These are phyloP conservation scores for Emmelina monodactyla DNA, from an alignment of 2,888 invertebrate species.

Conservation along the genomic window DNA sequence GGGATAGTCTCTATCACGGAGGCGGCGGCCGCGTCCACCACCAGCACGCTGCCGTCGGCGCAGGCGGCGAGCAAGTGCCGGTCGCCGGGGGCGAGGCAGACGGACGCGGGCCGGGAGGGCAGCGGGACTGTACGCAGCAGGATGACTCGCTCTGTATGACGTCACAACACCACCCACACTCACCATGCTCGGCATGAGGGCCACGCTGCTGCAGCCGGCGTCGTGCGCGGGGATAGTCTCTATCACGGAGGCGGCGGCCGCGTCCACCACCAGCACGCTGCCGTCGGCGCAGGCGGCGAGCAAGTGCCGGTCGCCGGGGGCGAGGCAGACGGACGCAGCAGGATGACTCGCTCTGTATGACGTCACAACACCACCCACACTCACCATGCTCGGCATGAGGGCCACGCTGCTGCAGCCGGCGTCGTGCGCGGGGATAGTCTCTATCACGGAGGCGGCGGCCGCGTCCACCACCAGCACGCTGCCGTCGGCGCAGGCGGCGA, in stretches of 20 bases:
- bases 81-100: slow-evolving; percentile 87
- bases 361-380: slow-evolving; percentile 8
- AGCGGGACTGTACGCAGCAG: slow-evolving; percentile 73
- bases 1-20: slow-evolving; percentile 81
- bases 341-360: too few species aligned
- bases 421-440: slow-evolving; percentile 83
- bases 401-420: slow-evolving; percentile 82
- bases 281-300: slow-evolving; percentile 89
- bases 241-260: slow-evolving; percentile 80
- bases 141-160: too few species aligned
- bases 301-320: slow-evolving; percentile 88
- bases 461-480: slow-evolving; percentile 84
- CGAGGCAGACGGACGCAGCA: too few species aligned
- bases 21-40: slow-evolving; percentile 86
- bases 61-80: slow-evolving; percentile 88
- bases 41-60: slow-evolving; percentile 81
- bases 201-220: slow-evolving; percentile 81
- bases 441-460: slow-evolving; percentile 80
- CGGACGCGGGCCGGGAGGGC: slow-evolving; percentile 71
- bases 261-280: slow-evolving; percentile 81
- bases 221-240: slow-evolving; percentile 86
- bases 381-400: slow-evolving; percentile 81
- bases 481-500: slow-evolving; percentile 89
- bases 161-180: too few species aligned
- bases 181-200: slow-evolving; percentile 82